phyloP scores from a whole-genome alignment of 2,888 invertebrate species.

The Caradrina clavipalpis region DNA sequence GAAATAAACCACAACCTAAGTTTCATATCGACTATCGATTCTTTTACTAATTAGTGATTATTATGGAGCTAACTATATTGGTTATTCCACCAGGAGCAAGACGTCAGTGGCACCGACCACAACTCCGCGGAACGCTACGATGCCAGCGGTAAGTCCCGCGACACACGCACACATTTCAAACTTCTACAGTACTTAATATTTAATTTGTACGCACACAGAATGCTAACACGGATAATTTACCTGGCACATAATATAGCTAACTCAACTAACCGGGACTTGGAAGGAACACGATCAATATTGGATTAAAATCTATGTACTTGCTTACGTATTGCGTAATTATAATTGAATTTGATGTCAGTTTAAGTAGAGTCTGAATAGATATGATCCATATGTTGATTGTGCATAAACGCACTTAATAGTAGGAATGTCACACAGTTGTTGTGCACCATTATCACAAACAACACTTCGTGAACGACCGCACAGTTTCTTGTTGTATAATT shows the following conservation, averaged over 20 bases:
- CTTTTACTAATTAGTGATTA: not conserved
- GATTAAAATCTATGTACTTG: slow-evolving; percentile 43
- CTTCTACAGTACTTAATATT: slow-evolving; percentile 62
- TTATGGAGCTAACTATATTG: not conserved
- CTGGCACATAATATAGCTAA: slow-evolving; percentile 61
- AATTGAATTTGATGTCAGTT: slow-evolving; percentile 1
- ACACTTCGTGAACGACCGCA: slow-evolving; percentile 40
- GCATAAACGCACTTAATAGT: slow-evolving; percentile 36
- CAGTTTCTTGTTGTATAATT: slow-evolving; percentile 43
- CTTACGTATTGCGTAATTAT: slow-evolving; percentile 1
- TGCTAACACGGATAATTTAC: slow-evolving; percentile 61
- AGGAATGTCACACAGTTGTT: slow-evolving; percentile 9
- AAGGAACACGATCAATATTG: slow-evolving; percentile 61
- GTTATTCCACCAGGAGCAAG: slow-evolving; percentile 76
- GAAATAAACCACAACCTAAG: not conserved
- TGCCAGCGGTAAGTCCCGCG: slow-evolving; percentile 75
- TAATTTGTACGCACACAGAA: slow-evolving; percentile 64
- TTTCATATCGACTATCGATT: not conserved
- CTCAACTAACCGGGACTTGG: slow-evolving; percentile 37
- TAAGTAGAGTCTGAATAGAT: not conserved
- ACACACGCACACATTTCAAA: slow-evolving; percentile 52
- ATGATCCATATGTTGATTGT: slow-evolving; percentile 49
- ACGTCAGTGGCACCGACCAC: slow-evolving; percentile 75
- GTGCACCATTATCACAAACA: slow-evolving; percentile 32
- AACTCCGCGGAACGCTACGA: slow-evolving; percentile 78